These are phyloP conservation scores for Stenodera caucasica DNA, from an alignment of 2,888 invertebrate genomes.

Conservation along the genomic window DNA sequence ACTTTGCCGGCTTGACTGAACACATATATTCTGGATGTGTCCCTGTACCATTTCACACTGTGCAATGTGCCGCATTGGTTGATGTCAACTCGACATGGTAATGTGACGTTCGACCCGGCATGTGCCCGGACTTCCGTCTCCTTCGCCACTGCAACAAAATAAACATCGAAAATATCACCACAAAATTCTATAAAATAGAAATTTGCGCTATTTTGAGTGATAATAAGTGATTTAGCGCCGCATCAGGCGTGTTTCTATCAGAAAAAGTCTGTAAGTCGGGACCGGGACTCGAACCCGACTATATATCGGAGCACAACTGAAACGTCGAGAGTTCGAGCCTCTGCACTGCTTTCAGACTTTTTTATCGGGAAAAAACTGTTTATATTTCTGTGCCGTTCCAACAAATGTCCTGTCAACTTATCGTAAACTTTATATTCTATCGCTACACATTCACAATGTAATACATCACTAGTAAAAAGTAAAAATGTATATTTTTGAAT, in stretches of 20 bases:
- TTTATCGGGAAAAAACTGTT: neutral
- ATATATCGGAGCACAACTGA: too few relatives aligned
- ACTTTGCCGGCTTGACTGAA: slow-evolving; percentile 71
- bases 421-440: slow-evolving; percentile 1
- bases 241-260: too few relatives aligned
- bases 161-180: too few relatives aligned
- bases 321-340: too few relatives aligned
- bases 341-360: too few relatives aligned
- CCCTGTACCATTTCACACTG: slow-evolving; percentile 83
- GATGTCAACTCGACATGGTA: slow-evolving; percentile 72
- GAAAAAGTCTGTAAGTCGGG: too few relatives aligned
- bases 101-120: slow-evolving; percentile 69
- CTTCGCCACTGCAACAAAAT: slow-evolving; percentile 49
- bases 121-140: slow-evolving; percentile 66
- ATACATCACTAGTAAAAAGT: slow-evolving; percentile 4
- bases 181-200: too few relatives aligned
- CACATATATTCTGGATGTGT: slow-evolving; percentile 72
- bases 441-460: neutral
- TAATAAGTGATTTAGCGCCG: too few relatives aligned
- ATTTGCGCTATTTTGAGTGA: too few relatives aligned
- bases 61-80: slow-evolving; percentile 77
- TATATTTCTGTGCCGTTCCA: neutral
- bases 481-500: neutral
- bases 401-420: slow-evolving; percentile 8
- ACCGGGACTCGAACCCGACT: too few relatives aligned